Evolutionary conservation across 1,140 invertebrate genomes (phyloP).

Genomic region (Tetragonula clypearis): DNA sequence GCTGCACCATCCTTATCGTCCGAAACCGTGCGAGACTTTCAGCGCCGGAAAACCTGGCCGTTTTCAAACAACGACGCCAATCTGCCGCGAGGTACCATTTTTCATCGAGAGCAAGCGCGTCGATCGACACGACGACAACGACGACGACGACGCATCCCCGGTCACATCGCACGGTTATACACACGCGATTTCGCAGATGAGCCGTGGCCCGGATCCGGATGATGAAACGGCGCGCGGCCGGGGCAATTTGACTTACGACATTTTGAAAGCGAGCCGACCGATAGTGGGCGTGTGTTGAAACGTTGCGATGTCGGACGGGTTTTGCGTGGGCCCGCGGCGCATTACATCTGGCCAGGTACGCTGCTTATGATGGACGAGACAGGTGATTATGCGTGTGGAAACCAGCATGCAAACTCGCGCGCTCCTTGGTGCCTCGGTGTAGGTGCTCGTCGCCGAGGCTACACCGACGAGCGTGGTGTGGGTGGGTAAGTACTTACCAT

Average conservation of each 20-base stretch:
- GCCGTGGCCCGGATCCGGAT: conserved; percentile 63
- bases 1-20: too few relatives aligned
- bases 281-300: conserved; percentile 81
- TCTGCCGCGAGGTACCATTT: not conserved
- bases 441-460: conserved; percentile 10
- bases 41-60: not conserved
- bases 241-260: conserved; percentile 80
- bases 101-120: not conserved
- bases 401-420: conserved; percentile 70
- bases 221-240: conserved; percentile 76
- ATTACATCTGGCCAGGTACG: conserved; percentile 77
- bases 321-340: conserved; percentile 78
- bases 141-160: not conserved
- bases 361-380: conserved; percentile 80
- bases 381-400: conserved; percentile 81
- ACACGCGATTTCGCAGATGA: not conserved
- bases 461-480: not conserved
- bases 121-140: not conserved
- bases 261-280: conserved; percentile 79
- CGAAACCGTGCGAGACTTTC: not conserved
- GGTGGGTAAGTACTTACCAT: conserved; percentile 1
- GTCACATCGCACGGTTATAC: too few relatives aligned
- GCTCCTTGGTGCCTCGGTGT: not conserved
- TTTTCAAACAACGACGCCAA: not conserved
- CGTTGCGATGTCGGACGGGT: conserved; percentile 78